phyloP scores from a whole-genome alignment of 2,888 invertebrate species.

The Tipula helvola region DNA sequence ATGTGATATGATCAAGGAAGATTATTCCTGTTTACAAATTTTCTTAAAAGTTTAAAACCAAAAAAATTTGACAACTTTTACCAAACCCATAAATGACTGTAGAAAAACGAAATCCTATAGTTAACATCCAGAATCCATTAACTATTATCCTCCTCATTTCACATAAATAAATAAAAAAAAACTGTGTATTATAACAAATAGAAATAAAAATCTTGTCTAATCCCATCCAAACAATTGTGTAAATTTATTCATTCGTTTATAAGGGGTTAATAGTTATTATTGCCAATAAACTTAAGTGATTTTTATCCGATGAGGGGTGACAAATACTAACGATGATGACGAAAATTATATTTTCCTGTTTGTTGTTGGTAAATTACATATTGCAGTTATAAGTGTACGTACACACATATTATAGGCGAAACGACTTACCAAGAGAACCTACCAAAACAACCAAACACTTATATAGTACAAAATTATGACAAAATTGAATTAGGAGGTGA shows the following conservation, averaged over 20 bases:
- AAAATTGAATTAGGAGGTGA: neutral
- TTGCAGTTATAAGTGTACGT: neutral
- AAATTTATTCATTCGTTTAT: neutral
- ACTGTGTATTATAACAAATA: neutral
- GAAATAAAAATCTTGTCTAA: neutral
- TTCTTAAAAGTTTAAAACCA: no score
- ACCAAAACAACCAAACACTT: neutral
- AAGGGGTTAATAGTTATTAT: constrained; percentile 4
- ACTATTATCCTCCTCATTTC: constrained; percentile 4
- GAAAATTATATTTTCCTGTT: neutral
- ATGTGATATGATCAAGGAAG: no score
- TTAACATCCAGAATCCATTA: neutral
- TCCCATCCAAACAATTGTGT: neutral
- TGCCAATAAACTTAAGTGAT: constrained; percentile 4
- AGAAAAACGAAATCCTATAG: neutral
- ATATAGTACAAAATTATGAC: neutral
- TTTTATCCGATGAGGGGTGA: neutral
- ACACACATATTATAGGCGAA: neutral
- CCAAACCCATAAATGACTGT: neutral
- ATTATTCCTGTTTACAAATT: no score
- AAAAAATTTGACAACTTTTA: neutral
- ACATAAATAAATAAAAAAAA: neutral
- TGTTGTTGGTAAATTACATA: neutral
- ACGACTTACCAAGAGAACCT: neutral
- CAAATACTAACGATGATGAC: neutral